Evolutionary conservation across 92 coral and sea anemone species (phyloP).

Genomic region (Meandrina meandrites): DNA sequence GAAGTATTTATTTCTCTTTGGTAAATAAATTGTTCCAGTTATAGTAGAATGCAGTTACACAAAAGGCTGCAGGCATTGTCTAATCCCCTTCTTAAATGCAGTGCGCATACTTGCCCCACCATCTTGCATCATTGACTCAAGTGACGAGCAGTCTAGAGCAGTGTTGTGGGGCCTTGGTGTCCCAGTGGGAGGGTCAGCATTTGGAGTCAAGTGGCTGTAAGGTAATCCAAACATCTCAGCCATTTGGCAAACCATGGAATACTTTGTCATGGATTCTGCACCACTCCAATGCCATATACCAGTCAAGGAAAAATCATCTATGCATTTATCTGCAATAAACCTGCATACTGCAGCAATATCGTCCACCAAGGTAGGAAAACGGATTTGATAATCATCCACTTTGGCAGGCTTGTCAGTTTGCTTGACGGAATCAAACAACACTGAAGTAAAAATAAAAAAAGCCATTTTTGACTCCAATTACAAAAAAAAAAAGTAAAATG

Average conservation of each 20-base stretch:
- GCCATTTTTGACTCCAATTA: slow-evolving; percentile 13
- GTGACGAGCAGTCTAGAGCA: slow-evolving; percentile 65
- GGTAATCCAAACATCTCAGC: slow-evolving; percentile 70
- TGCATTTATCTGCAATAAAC: slow-evolving; percentile 59
- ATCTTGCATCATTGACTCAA: slow-evolving; percentile 56
- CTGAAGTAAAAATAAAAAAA: slow-evolving; percentile 18
- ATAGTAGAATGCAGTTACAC: background rate
- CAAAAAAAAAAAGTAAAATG: background rate
- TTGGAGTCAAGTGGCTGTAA: slow-evolving; percentile 68
- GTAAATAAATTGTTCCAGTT: background rate
- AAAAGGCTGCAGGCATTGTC: slow-evolving; percentile 59
- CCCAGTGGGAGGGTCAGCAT: slow-evolving; percentile 70
- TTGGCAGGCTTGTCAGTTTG: slow-evolving; percentile 49
- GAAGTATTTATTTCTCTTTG: no score
- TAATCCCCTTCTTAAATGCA: slow-evolving; percentile 61
- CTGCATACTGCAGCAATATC: slow-evolving; percentile 71
- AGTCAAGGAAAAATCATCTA: slow-evolving; percentile 25
- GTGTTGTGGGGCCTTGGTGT: slow-evolving; percentile 83
- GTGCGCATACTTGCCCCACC: slow-evolving; percentile 49
- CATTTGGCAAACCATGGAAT: slow-evolving; percentile 72
- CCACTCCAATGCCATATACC: slow-evolving; percentile 91
- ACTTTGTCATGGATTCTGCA: slow-evolving; percentile 80
- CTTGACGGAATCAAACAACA: slow-evolving; percentile 64
- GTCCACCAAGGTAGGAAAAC: slow-evolving; percentile 81
- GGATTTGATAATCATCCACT: slow-evolving; percentile 78